Evolutionary conservation across 2,113 vertebrate species (phyloP).

Genomic region (Albula glossodonta): DNA sequence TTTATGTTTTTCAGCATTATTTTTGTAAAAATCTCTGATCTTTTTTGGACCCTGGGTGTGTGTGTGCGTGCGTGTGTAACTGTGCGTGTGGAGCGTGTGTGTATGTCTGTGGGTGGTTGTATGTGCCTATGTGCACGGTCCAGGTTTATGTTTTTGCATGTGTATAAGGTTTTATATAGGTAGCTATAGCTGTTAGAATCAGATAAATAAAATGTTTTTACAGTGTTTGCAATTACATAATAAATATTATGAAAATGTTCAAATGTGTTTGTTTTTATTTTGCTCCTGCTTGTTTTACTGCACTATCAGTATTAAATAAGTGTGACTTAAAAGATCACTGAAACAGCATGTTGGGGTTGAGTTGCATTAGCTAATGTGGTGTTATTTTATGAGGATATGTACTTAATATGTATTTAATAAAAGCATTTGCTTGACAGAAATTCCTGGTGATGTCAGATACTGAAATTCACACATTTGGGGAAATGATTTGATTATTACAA

Average conservation of each 20-base stretch:
- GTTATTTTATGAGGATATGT: too few species aligned
- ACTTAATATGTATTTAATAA: too few species aligned
- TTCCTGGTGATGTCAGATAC: too few species aligned
- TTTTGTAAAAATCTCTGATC: not conserved
- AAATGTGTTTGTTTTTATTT: not conserved
- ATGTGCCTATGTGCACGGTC: not conserved
- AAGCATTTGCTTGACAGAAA: too few species aligned
- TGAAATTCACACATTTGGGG: too few species aligned
- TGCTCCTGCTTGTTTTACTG: not conserved
- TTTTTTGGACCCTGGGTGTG: not conserved
- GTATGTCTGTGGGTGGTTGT: not conserved
- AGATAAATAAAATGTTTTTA: slow-evolving; percentile 27
- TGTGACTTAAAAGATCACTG: too few species aligned
- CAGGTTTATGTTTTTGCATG: slow-evolving; percentile 26
- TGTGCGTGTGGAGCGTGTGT: not conserved
- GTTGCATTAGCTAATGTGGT: too few species aligned
- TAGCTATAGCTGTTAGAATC: slow-evolving; percentile 12
- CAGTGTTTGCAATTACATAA: slow-evolving; percentile 25
- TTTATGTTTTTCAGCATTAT: not conserved
- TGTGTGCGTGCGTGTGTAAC: not conserved
- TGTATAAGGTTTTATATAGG: slow-evolving; percentile 22
- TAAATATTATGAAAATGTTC: slow-evolving; percentile 22
- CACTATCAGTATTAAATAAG: too few species aligned
- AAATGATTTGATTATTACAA: too few species aligned
- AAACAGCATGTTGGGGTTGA: too few species aligned